phyloP scores from a whole-genome alignment of 2,888 invertebrate species.

The Helobdella robusta region DNA sequence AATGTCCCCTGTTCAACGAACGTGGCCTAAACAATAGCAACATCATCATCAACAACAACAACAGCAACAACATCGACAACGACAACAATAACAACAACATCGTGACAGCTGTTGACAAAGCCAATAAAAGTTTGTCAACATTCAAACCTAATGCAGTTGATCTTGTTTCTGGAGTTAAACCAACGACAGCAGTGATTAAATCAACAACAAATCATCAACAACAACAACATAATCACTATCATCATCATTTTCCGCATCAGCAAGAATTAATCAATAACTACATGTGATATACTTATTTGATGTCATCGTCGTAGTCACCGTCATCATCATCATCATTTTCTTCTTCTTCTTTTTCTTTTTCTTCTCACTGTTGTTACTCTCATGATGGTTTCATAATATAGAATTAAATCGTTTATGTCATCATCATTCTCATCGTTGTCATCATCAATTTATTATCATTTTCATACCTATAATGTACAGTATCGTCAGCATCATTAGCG shows the following conservation, averaged over 20 bases:
- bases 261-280: not conserved
- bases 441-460: too few species aligned
- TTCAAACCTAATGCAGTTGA: too few species aligned
- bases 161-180: not conserved
- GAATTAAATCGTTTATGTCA: too few species aligned
- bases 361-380: too few species aligned
- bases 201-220: not conserved
- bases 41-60: conserved; percentile 18
- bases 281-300: not conserved
- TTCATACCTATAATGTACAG: too few species aligned
- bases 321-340: not conserved
- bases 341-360: too few species aligned
- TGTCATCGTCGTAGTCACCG: not conserved
- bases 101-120: too few species aligned
- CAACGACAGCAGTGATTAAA: not conserved
- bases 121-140: not conserved
- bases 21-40: conserved; percentile 19
- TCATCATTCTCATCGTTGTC: too few species aligned
- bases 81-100: conserved; percentile 15
- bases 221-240: not conserved
- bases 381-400: too few species aligned
- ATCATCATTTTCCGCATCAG: not conserved
- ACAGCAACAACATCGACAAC: not conserved
- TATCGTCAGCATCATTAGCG: too few species aligned
- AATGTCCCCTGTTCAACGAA: conserved; percentile 29